Percentiles rank a stretch among this genome's conserved stretches.
These are phyloP conservation scores for Acrocephalus arundinaceus DNA, from an alignment of 2,113 vertebrate genomes.

Conservation along the genomic window DNA sequence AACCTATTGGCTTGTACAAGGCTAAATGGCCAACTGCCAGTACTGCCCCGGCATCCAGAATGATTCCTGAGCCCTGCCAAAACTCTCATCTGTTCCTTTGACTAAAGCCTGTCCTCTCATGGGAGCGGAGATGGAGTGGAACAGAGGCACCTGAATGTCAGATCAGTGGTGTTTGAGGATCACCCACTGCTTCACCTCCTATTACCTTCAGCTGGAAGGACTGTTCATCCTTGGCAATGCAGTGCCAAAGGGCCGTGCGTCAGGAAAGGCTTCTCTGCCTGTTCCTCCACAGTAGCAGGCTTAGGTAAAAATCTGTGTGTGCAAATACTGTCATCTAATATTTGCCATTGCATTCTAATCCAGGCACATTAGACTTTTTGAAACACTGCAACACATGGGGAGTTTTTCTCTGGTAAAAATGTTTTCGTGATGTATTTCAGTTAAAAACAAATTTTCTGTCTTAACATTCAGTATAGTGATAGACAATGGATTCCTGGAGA, in stretches of 20 bases:
- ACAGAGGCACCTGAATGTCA: fast-evolving
- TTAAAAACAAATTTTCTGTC: conserved; percentile 21
- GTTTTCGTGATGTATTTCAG: not conserved
- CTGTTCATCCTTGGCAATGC: not conserved
- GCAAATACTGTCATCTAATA: not conserved
- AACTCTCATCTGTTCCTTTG: not conserved
- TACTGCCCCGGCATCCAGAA: not conserved
- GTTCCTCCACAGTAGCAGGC: not conserved
- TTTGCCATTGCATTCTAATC: not conserved
- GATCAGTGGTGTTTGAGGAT: not conserved
- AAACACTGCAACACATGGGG: not conserved
- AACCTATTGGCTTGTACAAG: not conserved
- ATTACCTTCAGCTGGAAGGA: not conserved
- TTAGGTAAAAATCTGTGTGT: not conserved
- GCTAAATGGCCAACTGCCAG: not conserved
- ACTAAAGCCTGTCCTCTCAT: not conserved
- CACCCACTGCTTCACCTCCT: not conserved
- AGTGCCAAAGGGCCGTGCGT: fast-evolving
- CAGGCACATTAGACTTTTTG: not conserved
- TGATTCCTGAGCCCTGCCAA: not conserved
- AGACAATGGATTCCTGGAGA: conserved; percentile 79
- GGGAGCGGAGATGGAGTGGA: not conserved
- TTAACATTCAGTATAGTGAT: conserved; percentile 73
- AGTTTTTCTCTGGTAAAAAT: not conserved
- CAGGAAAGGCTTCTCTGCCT: not conserved